phyloP scores from a whole-genome alignment of 2,113 vertebrate genomes.

The Pitta sordida region DNA sequence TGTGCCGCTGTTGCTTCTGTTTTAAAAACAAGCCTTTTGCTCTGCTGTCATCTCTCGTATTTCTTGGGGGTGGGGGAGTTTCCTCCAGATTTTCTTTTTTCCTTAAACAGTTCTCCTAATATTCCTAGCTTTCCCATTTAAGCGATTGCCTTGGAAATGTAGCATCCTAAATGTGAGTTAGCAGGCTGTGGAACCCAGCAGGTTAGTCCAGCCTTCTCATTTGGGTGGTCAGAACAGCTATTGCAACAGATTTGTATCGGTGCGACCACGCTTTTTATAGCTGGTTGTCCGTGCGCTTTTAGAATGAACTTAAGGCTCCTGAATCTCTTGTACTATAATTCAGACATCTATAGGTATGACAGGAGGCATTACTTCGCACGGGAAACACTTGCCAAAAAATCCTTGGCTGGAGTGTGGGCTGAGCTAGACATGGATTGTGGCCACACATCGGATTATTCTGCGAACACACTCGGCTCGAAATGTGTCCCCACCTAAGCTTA shows the following conservation, averaged over 20 bases:
- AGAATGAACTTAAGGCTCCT: neutral
- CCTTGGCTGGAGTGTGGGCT: neutral
- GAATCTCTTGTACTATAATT: neutral
- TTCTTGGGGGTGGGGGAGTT: accelerated
- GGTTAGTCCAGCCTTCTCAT: neutral
- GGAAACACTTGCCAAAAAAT: neutral
- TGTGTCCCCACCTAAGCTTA: neutral
- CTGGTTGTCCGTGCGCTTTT: neutral
- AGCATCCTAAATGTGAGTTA: neutral
- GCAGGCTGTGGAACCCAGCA: neutral
- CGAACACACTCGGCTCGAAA: neutral
- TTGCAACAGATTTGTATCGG: neutral
- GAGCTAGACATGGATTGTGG: neutral
- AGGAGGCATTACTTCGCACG: neutral
- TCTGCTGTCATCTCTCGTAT: neutral
- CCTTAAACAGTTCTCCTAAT: neutral
- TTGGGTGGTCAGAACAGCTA: neutral
- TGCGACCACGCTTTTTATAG: neutral
- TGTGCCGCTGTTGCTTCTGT: neutral
- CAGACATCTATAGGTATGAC: neutral
- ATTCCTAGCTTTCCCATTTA: neutral
- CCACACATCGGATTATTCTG: neutral
- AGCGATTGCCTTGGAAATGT: neutral
- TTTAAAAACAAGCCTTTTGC: neutral
- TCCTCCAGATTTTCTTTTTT: neutral